A percentile compares a stretch with the other conserved stretches of the same genome.
These are phyloP conservation scores for Scaptomyza tumidula DNA, from an alignment of 2,888 invertebrate genomes.

Conservation along the genomic window DNA sequence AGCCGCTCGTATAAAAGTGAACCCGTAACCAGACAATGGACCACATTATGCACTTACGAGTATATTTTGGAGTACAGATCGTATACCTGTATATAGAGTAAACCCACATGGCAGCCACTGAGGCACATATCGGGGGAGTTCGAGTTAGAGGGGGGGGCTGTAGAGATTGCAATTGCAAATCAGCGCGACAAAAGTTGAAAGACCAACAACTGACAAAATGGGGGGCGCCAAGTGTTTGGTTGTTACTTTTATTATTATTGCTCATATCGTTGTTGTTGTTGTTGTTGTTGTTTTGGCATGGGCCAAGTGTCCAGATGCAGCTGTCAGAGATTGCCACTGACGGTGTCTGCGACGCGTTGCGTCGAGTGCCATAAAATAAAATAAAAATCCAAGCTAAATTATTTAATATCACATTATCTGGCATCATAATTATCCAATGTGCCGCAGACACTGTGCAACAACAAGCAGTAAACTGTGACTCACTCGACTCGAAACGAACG, in stretches of 20 bases:
- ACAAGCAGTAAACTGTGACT: conserved; percentile 26
- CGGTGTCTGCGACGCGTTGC: conserved; percentile 12
- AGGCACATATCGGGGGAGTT: conserved; percentile 20
- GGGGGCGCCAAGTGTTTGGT: conserved; percentile 59
- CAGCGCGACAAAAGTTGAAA: conserved; percentile 68
- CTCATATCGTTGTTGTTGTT: conserved; percentile 4
- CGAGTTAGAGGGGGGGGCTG: conserved; percentile 22
- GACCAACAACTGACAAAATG: conserved; percentile 48
- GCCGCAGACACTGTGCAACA: conserved; percentile 12
- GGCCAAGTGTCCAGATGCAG: conserved; percentile 70
- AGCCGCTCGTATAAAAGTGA: conserved; percentile 70
- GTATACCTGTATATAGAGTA: neutral
- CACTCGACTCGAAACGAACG: conserved; percentile 1
- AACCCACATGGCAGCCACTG: conserved; percentile 51
- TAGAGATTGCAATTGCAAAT: conserved; percentile 62
- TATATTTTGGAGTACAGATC: conserved; percentile 23
- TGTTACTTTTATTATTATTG: conserved; percentile 14
- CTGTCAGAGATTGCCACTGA: conserved; percentile 74
- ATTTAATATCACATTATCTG: conserved; percentile 81
- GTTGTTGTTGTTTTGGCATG: conserved; percentile 18
- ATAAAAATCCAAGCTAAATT: conserved; percentile 62
- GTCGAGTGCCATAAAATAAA: conserved; percentile 67
- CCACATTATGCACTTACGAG: conserved; percentile 64
- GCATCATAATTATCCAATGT: conserved; percentile 82
- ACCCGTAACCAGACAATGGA: conserved; percentile 65